Evolutionary conservation across 1,140 invertebrate genomes (phyloP).

Genomic region (Drosophila pandora): DNA sequence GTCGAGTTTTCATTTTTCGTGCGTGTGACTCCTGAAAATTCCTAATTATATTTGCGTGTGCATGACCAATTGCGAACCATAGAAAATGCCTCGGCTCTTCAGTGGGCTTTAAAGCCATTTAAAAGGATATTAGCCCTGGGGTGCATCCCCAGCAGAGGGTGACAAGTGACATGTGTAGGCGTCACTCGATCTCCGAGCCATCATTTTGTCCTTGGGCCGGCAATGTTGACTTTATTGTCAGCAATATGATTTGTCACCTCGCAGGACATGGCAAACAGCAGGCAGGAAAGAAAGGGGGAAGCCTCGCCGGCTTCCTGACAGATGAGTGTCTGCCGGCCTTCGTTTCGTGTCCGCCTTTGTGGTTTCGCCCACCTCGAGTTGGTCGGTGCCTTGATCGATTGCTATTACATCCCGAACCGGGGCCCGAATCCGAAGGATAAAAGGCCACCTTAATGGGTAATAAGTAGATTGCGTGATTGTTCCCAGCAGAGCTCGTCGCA

Average conservation of each 20-base stretch:
- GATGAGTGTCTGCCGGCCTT: conserved; percentile 41
- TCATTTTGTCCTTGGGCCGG: conserved; percentile 50
- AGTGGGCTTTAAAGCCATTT: conserved; percentile 45
- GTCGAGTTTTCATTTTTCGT: conserved; percentile 65
- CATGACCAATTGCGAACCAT: conserved; percentile 44
- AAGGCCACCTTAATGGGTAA: conserved; percentile 71
- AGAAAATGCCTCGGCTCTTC: conserved; percentile 7
- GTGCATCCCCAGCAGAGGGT: conserved; percentile 17
- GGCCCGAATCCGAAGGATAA: conserved; percentile 10
- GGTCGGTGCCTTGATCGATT: conserved; percentile 66
- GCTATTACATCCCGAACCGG: conserved; percentile 39
- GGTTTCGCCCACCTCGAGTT: conserved; percentile 36
- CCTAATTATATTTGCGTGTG: conserved; percentile 78
- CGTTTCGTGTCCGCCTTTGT: conserved; percentile 38
- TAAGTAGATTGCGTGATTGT: conserved; percentile 80
- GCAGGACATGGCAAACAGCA: conserved; percentile 23
- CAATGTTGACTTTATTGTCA: conserved; percentile 71
- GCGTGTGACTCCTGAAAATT: conserved; percentile 47
- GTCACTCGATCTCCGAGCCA: conserved; percentile 37
- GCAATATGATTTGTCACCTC: conserved; percentile 76
- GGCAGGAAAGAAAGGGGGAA: conserved; percentile 6
- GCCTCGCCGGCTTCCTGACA: conserved; percentile 24
- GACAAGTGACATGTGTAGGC: conserved; percentile 47
- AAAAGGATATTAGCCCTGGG: conserved; percentile 41
- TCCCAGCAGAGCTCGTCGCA: conserved; percentile 56